Conservation (phyloP, 2,888 invertebrate genomes). For the Chymomyza amoena region DNA sequence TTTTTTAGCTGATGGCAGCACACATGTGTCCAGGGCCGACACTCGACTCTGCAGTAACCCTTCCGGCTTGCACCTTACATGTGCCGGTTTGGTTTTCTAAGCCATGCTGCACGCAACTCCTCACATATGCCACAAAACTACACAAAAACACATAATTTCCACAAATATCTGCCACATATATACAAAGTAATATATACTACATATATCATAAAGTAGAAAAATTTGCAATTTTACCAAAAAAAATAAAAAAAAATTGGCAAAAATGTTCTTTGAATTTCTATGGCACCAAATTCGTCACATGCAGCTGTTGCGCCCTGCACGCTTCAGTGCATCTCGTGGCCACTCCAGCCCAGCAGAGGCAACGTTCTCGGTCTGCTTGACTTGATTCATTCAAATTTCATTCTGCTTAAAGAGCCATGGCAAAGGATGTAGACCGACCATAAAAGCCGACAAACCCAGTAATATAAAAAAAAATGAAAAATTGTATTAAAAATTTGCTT, state of each 20-base stretch:
- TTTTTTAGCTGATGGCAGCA: not conserved
- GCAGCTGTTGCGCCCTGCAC: slow-evolving; percentile 54
- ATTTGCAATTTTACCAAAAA: not conserved
- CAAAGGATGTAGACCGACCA: slow-evolving; percentile 43
- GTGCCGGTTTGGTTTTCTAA: not conserved
- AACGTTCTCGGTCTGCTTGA: not conserved
- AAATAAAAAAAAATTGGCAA: not conserved
- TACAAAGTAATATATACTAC: not conserved
- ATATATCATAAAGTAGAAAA: not conserved
- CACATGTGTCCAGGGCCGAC: not conserved
- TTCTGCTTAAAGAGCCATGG: slow-evolving; percentile 45
- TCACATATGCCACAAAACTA: not conserved
- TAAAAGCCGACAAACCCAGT: not conserved
- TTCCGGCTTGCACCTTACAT: not conserved
- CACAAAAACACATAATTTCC: not conserved
- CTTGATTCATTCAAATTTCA: slow-evolving; percentile 53
- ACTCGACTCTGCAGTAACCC: not conserved
- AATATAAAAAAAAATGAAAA: not conserved
- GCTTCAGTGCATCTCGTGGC: slow-evolving; percentile 36
- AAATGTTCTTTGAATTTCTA: slow-evolving; percentile 31
- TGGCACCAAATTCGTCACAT: slow-evolving; percentile 43
- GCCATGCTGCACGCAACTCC: not conserved
- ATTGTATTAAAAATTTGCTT: not conserved
- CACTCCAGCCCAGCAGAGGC: not conserved
- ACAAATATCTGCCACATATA: not conserved